Percentiles rank a stretch among this genome's conserved stretches.
Evolutionary conservation across 2,113 vertebrate species (phyloP).

Genomic region (Lagenorhynchus albirostris): DNA sequence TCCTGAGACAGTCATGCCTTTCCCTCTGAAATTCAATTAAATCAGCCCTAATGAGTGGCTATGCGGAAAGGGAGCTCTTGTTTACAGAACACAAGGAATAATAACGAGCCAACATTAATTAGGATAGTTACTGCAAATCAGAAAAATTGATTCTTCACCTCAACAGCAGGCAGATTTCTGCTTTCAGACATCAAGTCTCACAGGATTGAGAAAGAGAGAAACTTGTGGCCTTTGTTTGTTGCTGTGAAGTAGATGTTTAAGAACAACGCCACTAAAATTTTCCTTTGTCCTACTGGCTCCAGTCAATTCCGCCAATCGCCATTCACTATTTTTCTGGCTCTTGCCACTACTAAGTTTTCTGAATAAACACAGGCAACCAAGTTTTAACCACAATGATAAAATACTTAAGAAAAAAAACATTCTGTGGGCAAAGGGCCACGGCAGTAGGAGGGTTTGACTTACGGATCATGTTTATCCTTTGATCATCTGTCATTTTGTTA

Average conservation of each 20-base stretch:
- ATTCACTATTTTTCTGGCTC: conserved; percentile 27
- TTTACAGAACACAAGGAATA: conserved; percentile 42
- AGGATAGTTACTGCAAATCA: neutral
- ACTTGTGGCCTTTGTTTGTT: neutral
- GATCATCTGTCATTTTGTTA: conserved; percentile 84
- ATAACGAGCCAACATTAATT: conserved; percentile 37
- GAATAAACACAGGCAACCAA: conserved; percentile 72
- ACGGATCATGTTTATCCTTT: conserved; percentile 79
- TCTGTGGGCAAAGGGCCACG: conserved; percentile 68
- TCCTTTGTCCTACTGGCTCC: neutral
- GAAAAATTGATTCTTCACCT: neutral
- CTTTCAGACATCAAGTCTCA: neutral
- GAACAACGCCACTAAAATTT: neutral
- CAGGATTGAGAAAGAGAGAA: neutral
- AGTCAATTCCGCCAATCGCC: neutral
- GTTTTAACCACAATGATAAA: conserved; percentile 71
- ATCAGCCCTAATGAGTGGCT: conserved; percentile 16
- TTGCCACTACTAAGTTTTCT: conserved; percentile 70
- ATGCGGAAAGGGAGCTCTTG: neutral
- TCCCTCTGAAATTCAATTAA: conserved; percentile 58
- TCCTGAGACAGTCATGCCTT: neutral
- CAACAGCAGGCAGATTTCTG: neutral
- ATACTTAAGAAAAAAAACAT: conserved; percentile 25
- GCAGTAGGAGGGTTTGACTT: conserved; percentile 76
- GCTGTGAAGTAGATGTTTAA: neutral